Evolutionary conservation across 2,888 invertebrate genomes (phyloP).

Genomic region (Drosophila sordidula): DNA sequence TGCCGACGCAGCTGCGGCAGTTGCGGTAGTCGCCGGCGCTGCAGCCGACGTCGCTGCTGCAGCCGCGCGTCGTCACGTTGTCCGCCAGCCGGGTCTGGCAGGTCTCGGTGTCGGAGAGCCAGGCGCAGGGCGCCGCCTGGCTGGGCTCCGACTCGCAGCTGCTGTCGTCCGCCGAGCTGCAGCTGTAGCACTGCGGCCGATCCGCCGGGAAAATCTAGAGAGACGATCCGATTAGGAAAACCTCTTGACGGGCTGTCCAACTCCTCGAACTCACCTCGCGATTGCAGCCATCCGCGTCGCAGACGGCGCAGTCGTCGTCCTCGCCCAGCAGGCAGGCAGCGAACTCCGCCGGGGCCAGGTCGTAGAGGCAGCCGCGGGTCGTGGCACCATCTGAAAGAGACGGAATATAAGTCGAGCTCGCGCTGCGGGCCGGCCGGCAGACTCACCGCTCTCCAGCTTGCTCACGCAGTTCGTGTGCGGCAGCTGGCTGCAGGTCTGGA

Average conservation of each 20-base stretch:
- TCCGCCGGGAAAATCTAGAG: constrained; percentile 77
- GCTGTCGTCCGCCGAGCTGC: constrained; percentile 72
- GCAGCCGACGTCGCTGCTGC: constrained; percentile 74
- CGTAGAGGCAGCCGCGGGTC: constrained; percentile 75
- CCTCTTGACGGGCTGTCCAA: no score
- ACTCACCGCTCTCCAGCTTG: constrained; percentile 58
- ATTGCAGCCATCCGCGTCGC: constrained; percentile 77
- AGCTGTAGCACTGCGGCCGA: constrained; percentile 77
- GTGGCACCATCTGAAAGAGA: constrained; percentile 73
- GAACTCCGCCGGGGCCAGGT: constrained; percentile 67
- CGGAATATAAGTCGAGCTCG: neutral
- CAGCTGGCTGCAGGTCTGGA: constrained; percentile 61
- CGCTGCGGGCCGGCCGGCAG: rapidly evolving
- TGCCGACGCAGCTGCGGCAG: constrained; percentile 76
- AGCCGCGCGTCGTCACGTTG: constrained; percentile 80
- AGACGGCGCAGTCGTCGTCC: constrained; percentile 69
- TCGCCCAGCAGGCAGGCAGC: constrained; percentile 73
- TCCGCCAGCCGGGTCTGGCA: constrained; percentile 68
- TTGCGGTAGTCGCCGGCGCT: constrained; percentile 64
- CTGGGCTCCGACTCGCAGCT: constrained; percentile 77
- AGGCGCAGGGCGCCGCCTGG: constrained; percentile 56
- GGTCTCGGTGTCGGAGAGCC: constrained; percentile 64
- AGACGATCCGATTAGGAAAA: no score
- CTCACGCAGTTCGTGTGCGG: constrained; percentile 79
- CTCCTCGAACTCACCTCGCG: constrained; percentile 63